Evolutionary conservation across 2,113 vertebrate species (phyloP), one percentile per base, ranked within the genome.

Genomic region (Bubo blakistoni): DNA sequence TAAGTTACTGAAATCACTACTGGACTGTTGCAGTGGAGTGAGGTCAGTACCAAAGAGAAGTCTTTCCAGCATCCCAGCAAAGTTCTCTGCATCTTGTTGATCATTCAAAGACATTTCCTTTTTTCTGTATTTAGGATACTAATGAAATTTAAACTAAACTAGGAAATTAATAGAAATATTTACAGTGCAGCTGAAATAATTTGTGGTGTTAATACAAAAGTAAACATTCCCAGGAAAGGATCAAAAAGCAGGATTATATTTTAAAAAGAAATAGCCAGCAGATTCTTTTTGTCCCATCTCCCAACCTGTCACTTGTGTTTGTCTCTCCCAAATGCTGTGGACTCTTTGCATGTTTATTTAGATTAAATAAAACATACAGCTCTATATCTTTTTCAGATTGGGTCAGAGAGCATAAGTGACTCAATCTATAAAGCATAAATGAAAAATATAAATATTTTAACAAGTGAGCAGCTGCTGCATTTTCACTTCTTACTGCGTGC

Each of bases 361-460:
- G 42, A 67, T 83, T 62, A 69, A 91, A 91, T 94, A 74, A 92
- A 96, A 61, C 49, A 91, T 63, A 54, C 74, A 70, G 17, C 51
- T 82, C 71, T 69, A 0, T 69, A 14, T 82, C 9, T 76, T 74
- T 85, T 91, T 59, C 26, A 44, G 49, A 63, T 65, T 82, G 19
- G 11, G 16, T 72, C 47, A 74, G 51, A 51, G 67, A 88, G 29
- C 27, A 16, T 70, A 67, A 69, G 63, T 89, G 63, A 26, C 61
- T 82, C 52, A 34, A 29, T 70, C 66, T 74, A 6, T 67, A 65
- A 72, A 76, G 54, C 65, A 71, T 76, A 95, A 96, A 87, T 92
- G 73, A 86, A 94, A 96, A 95, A 74, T 40, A 78, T 65, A 81
- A 96, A 96, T 94, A 97, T 96, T 96, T 93, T 90, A 92, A 36